These are phyloP conservation scores for Ammodytes dubius DNA, from an alignment of 2,113 vertebrate genomes.

Conservation along the genomic window DNA sequence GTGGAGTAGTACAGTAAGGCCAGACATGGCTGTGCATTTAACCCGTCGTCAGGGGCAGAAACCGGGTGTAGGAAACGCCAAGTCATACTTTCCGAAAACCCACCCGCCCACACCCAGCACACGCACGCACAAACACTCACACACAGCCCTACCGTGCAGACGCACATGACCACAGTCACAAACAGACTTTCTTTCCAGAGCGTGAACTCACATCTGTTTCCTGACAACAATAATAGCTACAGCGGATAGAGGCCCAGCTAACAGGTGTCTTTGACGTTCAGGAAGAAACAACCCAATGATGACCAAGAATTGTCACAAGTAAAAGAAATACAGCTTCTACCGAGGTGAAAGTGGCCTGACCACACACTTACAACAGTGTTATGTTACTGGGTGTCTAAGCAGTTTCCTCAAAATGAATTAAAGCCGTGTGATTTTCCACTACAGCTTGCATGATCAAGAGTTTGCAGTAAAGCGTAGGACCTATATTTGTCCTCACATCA, in stretches of 20 bases:
- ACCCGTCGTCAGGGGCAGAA: constrained; percentile 75
- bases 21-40: constrained; percentile 75
- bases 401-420: constrained; percentile 59
- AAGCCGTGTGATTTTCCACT: constrained; percentile 54
- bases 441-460: constrained; percentile 37
- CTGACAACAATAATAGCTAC: constrained; percentile 87
- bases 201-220: constrained; percentile 88
- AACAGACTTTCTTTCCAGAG: constrained; percentile 87
- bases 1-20: constrained; percentile 48
- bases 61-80: constrained; percentile 80
- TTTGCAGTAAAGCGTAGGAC: constrained; percentile 26
- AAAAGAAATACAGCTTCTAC: constrained; percentile 47
- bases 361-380: constrained; percentile 37
- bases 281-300: constrained; percentile 63
- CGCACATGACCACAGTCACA: constrained; percentile 83
- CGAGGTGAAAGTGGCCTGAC: constrained; percentile 31
- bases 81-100: constrained; percentile 88
- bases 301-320: constrained; percentile 46
- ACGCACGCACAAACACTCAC: constrained; percentile 47
- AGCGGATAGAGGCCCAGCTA: constrained; percentile 74
- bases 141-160: constrained; percentile 82
- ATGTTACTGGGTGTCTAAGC: constrained; percentile 31
- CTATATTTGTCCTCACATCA: constrained; percentile 42
- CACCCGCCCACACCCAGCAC: constrained; percentile 80
- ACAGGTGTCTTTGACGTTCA: constrained; percentile 81